Conservation (phyloP, 2,113 vertebrate species). For the Nesoenas mayeri region DNA sequence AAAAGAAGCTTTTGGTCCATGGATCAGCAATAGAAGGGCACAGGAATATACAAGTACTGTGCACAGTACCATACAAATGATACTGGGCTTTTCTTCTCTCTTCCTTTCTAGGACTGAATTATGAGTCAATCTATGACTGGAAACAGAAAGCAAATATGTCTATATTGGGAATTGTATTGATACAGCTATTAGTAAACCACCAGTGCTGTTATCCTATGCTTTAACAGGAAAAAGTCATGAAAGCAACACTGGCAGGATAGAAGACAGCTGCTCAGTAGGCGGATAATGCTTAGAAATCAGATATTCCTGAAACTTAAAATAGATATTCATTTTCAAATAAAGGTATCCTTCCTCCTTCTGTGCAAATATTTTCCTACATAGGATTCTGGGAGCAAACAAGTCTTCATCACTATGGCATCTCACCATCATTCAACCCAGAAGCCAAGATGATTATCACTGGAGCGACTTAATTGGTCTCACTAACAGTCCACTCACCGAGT, state of each 20-base stretch:
- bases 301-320: constrained; percentile 61
- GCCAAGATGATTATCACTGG: neutral
- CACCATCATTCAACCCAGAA: neutral
- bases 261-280: constrained; percentile 68
- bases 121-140: neutral
- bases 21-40: neutral
- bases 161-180: constrained; percentile 11
- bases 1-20: neutral
- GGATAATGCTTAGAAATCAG: constrained; percentile 57
- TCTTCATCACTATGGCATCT: neutral
- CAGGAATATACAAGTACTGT: neutral
- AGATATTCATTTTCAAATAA: constrained; percentile 58
- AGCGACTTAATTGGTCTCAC: neutral
- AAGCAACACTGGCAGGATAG: neutral
- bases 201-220: neutral
- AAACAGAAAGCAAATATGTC: constrained; percentile 6
- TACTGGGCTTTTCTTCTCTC: neutral
- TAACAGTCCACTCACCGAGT: neutral
- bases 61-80: neutral
- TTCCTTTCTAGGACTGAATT: neutral
- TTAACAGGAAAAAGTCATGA: constrained; percentile 17
- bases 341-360: constrained; percentile 35
- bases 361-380: constrained; percentile 47
- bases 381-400: constrained; percentile 19
- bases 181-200: neutral